Conservation (phyloP, 2,888 invertebrate genomes). For the Ectemnius continuus region DNA sequence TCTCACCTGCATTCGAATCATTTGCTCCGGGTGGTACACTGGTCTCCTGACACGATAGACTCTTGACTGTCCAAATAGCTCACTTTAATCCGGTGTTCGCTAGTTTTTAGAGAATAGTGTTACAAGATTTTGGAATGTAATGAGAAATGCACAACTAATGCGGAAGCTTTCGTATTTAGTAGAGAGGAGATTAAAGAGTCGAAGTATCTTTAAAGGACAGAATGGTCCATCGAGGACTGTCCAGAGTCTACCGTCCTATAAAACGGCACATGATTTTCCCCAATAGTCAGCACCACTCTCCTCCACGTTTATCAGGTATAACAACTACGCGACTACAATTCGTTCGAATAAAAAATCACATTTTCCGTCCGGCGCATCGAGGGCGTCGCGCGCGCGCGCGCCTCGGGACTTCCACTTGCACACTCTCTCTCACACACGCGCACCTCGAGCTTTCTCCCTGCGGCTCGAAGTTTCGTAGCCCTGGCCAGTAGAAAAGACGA, state of each 20-base stretch:
- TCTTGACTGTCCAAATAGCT: slow-evolving; percentile 7
- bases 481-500: not conserved
- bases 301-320: slow-evolving; percentile 29
- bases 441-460: too few relatives aligned
- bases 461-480: too few relatives aligned
- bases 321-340: slow-evolving; percentile 33
- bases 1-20: not conserved
- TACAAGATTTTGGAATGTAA: not conserved
- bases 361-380: slow-evolving; percentile 4
- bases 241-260: slow-evolving; percentile 16
- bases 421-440: too few relatives aligned
- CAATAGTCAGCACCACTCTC: slow-evolving; percentile 38
- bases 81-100: not conserved
- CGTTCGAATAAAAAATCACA: slow-evolving; percentile 40
- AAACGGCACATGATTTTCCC: slow-evolving; percentile 23
- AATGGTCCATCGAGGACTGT: not conserved
- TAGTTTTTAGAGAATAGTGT: not conserved
- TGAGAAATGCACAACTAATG: not conserved
- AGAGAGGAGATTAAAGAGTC: not conserved
- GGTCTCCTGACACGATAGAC: slow-evolving; percentile 16
- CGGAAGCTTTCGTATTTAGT: not conserved
- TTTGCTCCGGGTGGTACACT: slow-evolving; percentile 18
- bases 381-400: not conserved
- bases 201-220: not conserved
- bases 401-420: too few relatives aligned